Conservation (phyloP, 92 coral and sea anemone species). For the Galaxea fascicularis region DNA sequence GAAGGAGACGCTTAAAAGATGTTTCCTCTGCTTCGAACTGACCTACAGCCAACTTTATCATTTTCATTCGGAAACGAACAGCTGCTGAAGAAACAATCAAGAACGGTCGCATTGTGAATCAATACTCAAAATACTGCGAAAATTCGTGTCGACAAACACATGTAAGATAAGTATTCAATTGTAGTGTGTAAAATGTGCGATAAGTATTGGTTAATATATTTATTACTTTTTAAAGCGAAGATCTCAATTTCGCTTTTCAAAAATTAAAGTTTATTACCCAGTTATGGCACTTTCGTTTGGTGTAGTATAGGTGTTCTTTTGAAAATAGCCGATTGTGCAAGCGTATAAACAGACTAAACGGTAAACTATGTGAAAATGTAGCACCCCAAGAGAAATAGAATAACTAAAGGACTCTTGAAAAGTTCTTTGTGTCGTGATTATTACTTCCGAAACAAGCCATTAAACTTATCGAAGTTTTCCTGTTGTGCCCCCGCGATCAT, state of each 20-base stretch:
- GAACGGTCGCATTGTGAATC: constrained; percentile 1
- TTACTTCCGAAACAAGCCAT: not conserved
- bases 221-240: constrained; percentile 17
- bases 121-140: constrained; percentile 34
- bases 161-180: constrained; percentile 25
- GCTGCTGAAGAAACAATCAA: not conserved
- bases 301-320: not conserved
- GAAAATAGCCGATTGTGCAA: constrained; percentile 20
- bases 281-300: not conserved
- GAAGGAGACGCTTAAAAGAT: not conserved
- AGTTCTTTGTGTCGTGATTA: not conserved
- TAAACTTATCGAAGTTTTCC: not conserved
- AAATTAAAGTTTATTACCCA: not conserved
- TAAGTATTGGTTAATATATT: constrained; percentile 15
- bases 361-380: not conserved
- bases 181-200: not conserved
- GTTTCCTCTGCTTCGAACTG: not conserved
- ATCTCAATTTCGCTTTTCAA: constrained; percentile 13
- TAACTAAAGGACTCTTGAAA: not conserved
- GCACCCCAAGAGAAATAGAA: not conserved
- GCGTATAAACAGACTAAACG: constrained; percentile 3
- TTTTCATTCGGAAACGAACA: not conserved
- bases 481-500: not conserved
- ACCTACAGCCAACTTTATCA: not conserved
- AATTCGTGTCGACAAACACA: constrained; percentile 25